These are phyloP conservation scores for Rhynchophorus ferrugineus DNA, from an alignment of 1,140 invertebrate genomes.

Conservation along the genomic window DNA sequence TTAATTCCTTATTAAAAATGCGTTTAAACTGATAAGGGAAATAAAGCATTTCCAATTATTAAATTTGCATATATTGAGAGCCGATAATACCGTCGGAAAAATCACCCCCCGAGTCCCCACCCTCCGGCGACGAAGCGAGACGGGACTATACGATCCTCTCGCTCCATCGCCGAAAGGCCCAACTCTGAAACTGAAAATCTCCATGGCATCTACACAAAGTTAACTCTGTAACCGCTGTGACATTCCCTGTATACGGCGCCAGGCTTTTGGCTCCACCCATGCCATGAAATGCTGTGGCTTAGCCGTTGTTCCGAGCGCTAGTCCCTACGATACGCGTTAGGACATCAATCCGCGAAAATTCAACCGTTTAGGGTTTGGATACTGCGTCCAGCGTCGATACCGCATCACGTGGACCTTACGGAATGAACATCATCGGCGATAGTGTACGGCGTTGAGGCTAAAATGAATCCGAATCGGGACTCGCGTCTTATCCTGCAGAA, in stretches of 20 bases:
- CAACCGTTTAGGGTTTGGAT: background rate
- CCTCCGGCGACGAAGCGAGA: no score
- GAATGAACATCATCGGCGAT: no score
- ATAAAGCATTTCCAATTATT: no score
- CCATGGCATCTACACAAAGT: slow-evolving; percentile 27
- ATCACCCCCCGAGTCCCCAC: slow-evolving; percentile 7
- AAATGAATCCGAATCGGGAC: no score
- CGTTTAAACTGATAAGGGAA: no score
- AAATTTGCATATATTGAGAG: no score
- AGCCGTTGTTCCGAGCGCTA: slow-evolving; percentile 4
- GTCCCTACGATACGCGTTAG: slow-evolving; percentile 10
- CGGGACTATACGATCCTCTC: no score
- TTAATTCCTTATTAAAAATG: no score
- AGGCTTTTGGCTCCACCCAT: slow-evolving; percentile 33
- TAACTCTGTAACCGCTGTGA: slow-evolving; percentile 38
- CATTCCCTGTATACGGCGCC: slow-evolving; percentile 25
- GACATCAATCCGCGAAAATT: slow-evolving; percentile 7
- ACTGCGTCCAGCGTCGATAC: background rate
- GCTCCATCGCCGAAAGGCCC: background rate
- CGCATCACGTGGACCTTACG: no score
- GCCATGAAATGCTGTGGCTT: slow-evolving; percentile 30
- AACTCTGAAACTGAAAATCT: slow-evolving; percentile 18
- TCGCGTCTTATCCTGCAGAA: no score
- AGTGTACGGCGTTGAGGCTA: no score
- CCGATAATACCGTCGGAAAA: no score